These are phyloP conservation scores for Styela plicata DNA, from an alignment of 23 tunicate species.

Conservation along the genomic window DNA sequence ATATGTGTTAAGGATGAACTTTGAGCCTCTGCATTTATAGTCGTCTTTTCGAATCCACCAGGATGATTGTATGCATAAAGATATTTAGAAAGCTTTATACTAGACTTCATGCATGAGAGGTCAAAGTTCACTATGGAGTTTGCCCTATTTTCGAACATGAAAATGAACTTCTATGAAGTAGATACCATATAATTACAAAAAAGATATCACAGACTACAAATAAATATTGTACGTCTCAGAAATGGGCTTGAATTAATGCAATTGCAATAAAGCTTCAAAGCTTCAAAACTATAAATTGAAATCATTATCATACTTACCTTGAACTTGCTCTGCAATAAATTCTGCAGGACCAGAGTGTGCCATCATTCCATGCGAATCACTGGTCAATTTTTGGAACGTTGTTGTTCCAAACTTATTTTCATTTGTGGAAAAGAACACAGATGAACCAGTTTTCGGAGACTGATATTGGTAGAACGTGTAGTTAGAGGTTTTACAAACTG, in stretches of 20 bases:
- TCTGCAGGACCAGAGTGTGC: slow-evolving; percentile 1
- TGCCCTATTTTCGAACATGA: too few species aligned
- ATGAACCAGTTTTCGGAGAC: neutral
- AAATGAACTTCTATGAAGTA: too few species aligned
- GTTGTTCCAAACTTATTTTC: neutral
- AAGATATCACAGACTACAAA: too few species aligned
- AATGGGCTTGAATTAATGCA: neutral
- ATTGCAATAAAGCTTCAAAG: neutral
- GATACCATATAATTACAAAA: too few species aligned
- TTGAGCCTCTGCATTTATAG: too few species aligned
- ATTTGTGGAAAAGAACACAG: neutral
- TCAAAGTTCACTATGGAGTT: too few species aligned
- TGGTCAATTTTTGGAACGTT: neutral
- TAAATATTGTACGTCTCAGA: too few species aligned
- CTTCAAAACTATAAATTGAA: neutral
- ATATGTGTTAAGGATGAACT: too few species aligned
- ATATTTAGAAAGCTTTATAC: too few species aligned
- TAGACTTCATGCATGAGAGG: too few species aligned
- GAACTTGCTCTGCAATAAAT: neutral
- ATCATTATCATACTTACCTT: neutral
- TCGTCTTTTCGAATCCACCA: too few species aligned
- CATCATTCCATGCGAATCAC: neutral
- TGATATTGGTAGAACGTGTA: neutral
- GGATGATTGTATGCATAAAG: too few species aligned
- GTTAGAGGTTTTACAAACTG: neutral